Conservation (phyloP, 2,113 vertebrate genomes). For the Datnioides undecimradiatus region DNA sequence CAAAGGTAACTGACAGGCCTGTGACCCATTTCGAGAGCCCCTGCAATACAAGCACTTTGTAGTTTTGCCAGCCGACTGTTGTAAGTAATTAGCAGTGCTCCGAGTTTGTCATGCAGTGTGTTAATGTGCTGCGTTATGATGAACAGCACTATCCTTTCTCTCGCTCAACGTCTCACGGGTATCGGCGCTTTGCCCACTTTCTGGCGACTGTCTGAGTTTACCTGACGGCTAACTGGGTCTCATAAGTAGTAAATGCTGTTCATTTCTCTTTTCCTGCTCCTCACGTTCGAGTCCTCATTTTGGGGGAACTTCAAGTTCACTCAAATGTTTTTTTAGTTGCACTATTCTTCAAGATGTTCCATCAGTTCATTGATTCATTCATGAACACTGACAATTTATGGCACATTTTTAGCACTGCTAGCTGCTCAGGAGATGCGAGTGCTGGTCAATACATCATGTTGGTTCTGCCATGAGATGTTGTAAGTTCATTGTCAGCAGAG, state of each 20-base stretch:
- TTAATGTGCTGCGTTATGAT: not conserved
- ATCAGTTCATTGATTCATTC: too few relatives aligned
- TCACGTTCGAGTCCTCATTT: not conserved
- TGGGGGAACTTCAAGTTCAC: not conserved
- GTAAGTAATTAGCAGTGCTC: not conserved
- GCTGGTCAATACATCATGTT: not conserved
- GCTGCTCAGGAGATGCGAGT: not conserved
- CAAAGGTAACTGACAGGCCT: conserved; percentile 1
- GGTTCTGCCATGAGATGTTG: not conserved
- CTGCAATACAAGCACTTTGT: not conserved
- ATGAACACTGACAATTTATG: not conserved
- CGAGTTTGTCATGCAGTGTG: not conserved
- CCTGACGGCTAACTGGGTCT: not conserved
- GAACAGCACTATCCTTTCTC: not conserved
- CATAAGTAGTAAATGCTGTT: not conserved
- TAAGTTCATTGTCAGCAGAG: not conserved
- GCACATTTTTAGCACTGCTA: not conserved
- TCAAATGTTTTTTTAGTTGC: too few relatives aligned
- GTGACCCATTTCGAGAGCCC: conserved; percentile 10
- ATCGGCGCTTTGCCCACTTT: not conserved
- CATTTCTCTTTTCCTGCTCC: not conserved
- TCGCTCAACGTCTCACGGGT: conserved; percentile 1
- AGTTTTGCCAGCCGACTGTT: conserved; percentile 14
- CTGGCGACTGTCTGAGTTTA: conserved; percentile 1
- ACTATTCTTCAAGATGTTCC: too few relatives aligned